Evolutionary conservation across 2,888 invertebrate species (phyloP).

Genomic region (Torymus aiolomorphi): DNA sequence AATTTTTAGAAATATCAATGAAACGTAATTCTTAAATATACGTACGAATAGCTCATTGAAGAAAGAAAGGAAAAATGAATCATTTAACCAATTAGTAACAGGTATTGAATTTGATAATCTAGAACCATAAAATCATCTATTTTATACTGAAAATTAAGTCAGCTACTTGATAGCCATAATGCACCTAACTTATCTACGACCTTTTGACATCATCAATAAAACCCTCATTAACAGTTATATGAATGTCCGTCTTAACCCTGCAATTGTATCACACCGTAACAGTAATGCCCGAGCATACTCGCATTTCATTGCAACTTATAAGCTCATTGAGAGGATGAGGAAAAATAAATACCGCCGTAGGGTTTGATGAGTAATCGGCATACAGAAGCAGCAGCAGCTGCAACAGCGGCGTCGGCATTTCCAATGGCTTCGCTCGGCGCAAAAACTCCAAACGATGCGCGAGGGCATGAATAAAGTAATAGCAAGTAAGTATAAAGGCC

Average conservation of each 20-base stretch:
- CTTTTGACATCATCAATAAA: conserved; percentile 11
- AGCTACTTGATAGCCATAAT: conserved; percentile 7
- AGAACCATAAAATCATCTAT: not conserved
- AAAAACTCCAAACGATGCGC: conserved; percentile 40
- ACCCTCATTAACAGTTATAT: not conserved
- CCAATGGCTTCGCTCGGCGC: not conserved
- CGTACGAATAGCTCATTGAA: too few species aligned
- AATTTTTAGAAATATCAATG: too few species aligned
- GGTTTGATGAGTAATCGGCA: not conserved
- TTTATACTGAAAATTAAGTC: conserved; percentile 13
- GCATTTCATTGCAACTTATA: not conserved
- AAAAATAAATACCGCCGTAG: not conserved
- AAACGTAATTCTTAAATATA: too few species aligned
- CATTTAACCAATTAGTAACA: too few species aligned
- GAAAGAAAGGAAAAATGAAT: too few species aligned
- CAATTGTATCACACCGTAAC: conserved; percentile 10
- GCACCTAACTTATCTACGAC: conserved; percentile 16
- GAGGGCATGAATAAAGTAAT: conserved; percentile 39
- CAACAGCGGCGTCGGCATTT: conserved; percentile 23
- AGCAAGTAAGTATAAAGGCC: too few species aligned
- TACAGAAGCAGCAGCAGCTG: not conserved
- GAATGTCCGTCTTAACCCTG: conserved; percentile 1
- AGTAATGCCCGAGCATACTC: not conserved
- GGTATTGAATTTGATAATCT: too few species aligned
- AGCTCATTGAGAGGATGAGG: not conserved